phyloP scores from a whole-genome alignment of 2,113 vertebrate genomes.

The Amazona guildingii region DNA sequence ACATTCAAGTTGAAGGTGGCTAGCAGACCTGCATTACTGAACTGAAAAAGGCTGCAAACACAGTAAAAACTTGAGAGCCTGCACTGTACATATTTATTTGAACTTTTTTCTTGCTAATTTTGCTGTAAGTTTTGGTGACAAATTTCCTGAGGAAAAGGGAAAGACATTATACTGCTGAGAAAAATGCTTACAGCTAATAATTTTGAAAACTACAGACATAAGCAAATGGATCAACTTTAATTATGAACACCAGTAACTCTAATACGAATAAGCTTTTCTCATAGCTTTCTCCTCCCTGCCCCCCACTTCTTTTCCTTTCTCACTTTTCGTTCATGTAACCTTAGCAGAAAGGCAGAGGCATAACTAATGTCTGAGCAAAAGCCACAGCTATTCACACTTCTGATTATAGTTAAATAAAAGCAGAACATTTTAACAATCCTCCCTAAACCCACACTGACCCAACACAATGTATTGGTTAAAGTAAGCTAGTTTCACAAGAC shows the following conservation, averaged over 20 bases:
- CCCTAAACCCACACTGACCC: background rate
- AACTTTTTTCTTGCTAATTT: background rate
- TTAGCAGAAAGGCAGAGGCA: background rate
- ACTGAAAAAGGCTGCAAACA: background rate
- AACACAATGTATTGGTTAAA: background rate
- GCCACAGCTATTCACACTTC: background rate
- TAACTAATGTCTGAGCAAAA: background rate
- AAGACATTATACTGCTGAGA: background rate
- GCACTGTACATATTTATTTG: background rate
- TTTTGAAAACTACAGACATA: background rate
- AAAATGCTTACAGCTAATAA: background rate
- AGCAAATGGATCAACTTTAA: background rate
- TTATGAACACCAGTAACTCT: background rate
- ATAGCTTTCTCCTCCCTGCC: background rate
- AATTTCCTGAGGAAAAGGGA: background rate
- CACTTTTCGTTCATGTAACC: background rate
- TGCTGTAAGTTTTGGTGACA: background rate
- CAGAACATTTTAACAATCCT: background rate
- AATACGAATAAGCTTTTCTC: background rate
- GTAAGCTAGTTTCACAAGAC: background rate
- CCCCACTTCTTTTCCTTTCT: background rate
- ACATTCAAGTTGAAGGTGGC: background rate
- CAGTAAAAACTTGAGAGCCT: background rate
- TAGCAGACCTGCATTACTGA: background rate
- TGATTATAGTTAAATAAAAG: background rate